phyloP scores from a whole-genome alignment of 2,888 invertebrate species.

The Drosophila niveifrons region DNA sequence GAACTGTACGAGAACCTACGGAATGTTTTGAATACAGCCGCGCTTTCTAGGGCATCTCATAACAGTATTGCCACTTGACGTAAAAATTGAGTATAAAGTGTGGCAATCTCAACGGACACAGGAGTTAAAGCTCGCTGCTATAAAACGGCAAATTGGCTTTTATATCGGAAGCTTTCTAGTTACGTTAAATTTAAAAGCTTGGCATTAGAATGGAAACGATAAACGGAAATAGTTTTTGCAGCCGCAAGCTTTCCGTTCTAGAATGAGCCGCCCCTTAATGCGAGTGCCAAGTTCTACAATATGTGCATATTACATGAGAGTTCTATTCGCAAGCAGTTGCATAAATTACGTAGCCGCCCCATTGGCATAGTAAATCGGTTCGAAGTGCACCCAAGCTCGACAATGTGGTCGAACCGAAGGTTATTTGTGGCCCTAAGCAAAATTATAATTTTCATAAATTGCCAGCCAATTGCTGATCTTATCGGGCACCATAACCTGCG shows the following conservation, averaged over 20 bases:
- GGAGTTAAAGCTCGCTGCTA: slow-evolving; percentile 27
- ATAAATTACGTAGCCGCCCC: slow-evolving; percentile 57
- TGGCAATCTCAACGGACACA: neutral
- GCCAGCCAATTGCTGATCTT: slow-evolving; percentile 59
- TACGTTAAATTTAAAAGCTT: slow-evolving; percentile 14
- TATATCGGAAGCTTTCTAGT: slow-evolving; percentile 5
- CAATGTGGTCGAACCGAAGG: slow-evolving; percentile 38
- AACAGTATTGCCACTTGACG: slow-evolving; percentile 23
- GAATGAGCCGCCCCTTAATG: neutral
- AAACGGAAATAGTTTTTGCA: neutral
- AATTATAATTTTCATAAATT: slow-evolving; percentile 73
- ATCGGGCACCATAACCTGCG: slow-evolving; percentile 46
- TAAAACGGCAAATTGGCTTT: slow-evolving; percentile 18
- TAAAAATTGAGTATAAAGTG: neutral
- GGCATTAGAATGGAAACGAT: neutral
- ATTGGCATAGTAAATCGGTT: slow-evolving; percentile 29
- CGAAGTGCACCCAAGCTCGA: slow-evolving; percentile 41
- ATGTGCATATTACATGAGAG: slow-evolving; percentile 15
- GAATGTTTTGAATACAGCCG: neutral
- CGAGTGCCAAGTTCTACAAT: neutral
- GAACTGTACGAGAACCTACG: no score
- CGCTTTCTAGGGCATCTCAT: neutral
- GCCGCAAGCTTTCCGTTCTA: slow-evolving; percentile 16
- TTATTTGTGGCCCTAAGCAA: slow-evolving; percentile 45
- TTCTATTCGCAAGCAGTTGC: slow-evolving; percentile 28